Evolutionary conservation across 2,113 vertebrate species (phyloP), one percentile per base, ranked within the genome.

Genomic region (Periophthalmodon schlosseri): DNA sequence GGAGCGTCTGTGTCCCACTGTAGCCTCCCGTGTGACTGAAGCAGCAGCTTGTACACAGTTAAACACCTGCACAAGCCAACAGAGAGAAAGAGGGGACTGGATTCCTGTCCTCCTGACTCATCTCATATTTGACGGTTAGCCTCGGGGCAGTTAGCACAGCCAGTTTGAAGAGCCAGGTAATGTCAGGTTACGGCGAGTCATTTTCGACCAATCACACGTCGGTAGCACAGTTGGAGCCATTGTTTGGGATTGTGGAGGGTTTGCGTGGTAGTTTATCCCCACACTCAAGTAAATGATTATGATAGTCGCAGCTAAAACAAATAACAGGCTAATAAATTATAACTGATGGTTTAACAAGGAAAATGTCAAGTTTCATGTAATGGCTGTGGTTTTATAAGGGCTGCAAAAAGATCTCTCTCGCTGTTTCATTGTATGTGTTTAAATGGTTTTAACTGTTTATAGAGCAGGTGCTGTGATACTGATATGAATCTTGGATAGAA

Each of bases 1-100:
- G 86, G 77, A 90, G 90, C 76, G 78, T 89, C 83, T 91, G 84
- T 84, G 79, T 60, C 80, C 83, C 89, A 72, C 81, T 18, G 52
- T 66, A 72, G 44, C 78, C 49, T 70, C 73, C 87, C 85, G 81
- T 84, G 81, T 85, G 86, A 88, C 84, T 68, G 72, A 57, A 50
- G 36, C 0, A 47, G 57, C 24, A 65, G 36, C 57, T 52, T 49
- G 16, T 50, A 6, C 2, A 18, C 57, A 74, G 73, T 82, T 73
- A 66, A 63, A 76, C 10, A 58, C 76, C 72, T 80, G 24, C 52
- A 74, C 33, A 76, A 68, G 46, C 74, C 73, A 68, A 39, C 36
- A 39, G 36, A 39, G 36, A 39, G 5, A 57, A 33, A 5, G 50
- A 57, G 36, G 68, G 50, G 39, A 28, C 34, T 39, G 72, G 66